Percentiles rank a stretch among this genome's conserved stretches.
phyloP scores from a whole-genome alignment of 2,888 invertebrate genomes.

The Drosophila limbata region DNA sequence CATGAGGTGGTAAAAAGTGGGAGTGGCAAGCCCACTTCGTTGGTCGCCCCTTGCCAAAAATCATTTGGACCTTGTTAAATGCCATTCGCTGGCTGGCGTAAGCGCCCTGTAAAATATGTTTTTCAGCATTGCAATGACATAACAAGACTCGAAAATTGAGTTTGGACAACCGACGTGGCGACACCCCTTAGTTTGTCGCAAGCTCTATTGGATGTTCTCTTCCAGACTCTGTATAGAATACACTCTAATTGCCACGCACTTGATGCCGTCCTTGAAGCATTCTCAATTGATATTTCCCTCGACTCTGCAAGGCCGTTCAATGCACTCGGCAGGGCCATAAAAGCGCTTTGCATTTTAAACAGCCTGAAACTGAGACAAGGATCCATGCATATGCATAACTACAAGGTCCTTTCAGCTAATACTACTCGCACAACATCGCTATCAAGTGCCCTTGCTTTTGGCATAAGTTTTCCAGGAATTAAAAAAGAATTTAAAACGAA shows the following conservation, averaged over 20 bases:
- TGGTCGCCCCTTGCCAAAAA: slow-evolving; percentile 17
- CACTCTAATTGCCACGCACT: slow-evolving; percentile 46
- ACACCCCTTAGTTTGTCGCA: background rate
- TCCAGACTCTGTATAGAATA: slow-evolving; percentile 9
- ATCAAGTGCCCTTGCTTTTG: slow-evolving; percentile 6
- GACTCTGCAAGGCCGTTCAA: slow-evolving; percentile 42
- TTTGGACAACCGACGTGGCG: background rate
- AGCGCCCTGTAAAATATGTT: slow-evolving; percentile 15
- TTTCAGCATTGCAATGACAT: slow-evolving; percentile 20
- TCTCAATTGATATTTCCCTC: slow-evolving; percentile 35
- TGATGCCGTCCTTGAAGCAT: slow-evolving; percentile 25
- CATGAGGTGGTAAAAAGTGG: slow-evolving; percentile 27
- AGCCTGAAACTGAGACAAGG: slow-evolving; percentile 23
- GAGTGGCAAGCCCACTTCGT: slow-evolving; percentile 17
- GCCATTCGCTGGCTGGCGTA: slow-evolving; percentile 15
- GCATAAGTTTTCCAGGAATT: background rate
- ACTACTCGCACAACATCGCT: background rate
- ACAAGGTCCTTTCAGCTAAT: slow-evolving; percentile 4
- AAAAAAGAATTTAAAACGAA: background rate
- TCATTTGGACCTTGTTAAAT: slow-evolving; percentile 26
- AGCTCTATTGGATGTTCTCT: background rate
- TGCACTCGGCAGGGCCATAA: slow-evolving; percentile 29
- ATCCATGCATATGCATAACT: slow-evolving; percentile 24
- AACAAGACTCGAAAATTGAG: slow-evolving; percentile 28
- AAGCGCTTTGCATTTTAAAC: slow-evolving; percentile 45